Evolutionary conservation across 2,797 vertebrate species (phyloP).

Genomic region (Florisuga fusca): DNA sequence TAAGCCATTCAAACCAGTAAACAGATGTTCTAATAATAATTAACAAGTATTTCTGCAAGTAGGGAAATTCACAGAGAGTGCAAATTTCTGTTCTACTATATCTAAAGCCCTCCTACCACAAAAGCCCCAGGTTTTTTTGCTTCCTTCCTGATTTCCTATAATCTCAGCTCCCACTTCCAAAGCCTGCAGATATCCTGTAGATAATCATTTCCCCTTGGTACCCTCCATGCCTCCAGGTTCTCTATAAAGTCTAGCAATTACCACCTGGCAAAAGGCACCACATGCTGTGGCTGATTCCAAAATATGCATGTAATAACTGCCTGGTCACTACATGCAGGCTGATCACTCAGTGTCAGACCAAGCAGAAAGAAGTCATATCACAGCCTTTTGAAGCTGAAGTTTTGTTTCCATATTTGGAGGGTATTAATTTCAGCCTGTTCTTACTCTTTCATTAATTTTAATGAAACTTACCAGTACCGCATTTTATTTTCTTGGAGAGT

Average conservation of each 20-base stretch:
- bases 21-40: conserved; percentile 23
- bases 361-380: not conserved
- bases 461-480: not conserved
- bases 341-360: not conserved
- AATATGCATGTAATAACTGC: not conserved
- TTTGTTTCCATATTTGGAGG: not conserved
- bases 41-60: not conserved
- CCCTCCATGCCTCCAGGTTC: not conserved
- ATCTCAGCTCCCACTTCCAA: conserved; percentile 1
- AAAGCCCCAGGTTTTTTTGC: not conserved
- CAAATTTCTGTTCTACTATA: not conserved
- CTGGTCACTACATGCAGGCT: not conserved
- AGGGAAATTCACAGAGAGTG: not conserved
- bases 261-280: not conserved
- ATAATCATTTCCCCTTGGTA: not conserved
- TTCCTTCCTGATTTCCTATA: not conserved
- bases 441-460: not conserved
- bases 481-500: not conserved
- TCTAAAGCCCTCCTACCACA: not conserved
- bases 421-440: not conserved
- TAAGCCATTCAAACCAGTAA: not conserved
- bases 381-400: not conserved
- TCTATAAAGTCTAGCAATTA: not conserved
- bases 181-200: not conserved
- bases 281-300: not conserved